Percentiles rank a stretch among this genome's conserved stretches.
Evolutionary conservation across 64 coral and sea anemone species (phyloP).

Genomic region (Exaiptasia diaphana): DNA sequence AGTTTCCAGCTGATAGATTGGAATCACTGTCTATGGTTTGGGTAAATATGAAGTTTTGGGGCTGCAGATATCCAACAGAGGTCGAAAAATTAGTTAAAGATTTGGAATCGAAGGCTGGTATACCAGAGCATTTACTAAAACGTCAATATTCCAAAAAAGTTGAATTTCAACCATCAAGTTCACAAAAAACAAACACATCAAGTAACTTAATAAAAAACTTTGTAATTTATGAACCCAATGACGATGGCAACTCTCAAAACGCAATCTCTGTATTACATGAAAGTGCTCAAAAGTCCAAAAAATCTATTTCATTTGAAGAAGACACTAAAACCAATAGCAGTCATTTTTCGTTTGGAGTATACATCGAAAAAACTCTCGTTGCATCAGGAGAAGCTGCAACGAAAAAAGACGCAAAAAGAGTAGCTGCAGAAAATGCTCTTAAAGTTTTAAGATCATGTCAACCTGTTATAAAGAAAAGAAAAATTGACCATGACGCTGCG

Average conservation of each 20-base stretch:
- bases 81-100: slow-evolving; percentile 63
- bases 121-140: slow-evolving; percentile 4
- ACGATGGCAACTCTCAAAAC: not conserved
- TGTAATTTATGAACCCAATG: slow-evolving; percentile 63
- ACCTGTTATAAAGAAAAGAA: slow-evolving; percentile 33
- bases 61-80: slow-evolving; percentile 79
- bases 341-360: slow-evolving; percentile 49
- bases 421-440: slow-evolving; percentile 69
- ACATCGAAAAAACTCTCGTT: slow-evolving; percentile 58
- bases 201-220: slow-evolving; percentile 83
- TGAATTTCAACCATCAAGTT: not conserved
- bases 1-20: slow-evolving; percentile 31
- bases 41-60: slow-evolving; percentile 96
- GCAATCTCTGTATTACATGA: slow-evolving; percentile 63
- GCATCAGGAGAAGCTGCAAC: slow-evolving; percentile 45
- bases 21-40: slow-evolving; percentile 92
- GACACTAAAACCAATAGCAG: not conserved
- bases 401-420: slow-evolving; percentile 73
- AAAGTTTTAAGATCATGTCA: slow-evolving; percentile 68
- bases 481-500: slow-evolving; percentile 27
- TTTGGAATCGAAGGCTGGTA: slow-evolving; percentile 55
- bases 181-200: slow-evolving; percentile 41
- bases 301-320: slow-evolving; percentile 74
- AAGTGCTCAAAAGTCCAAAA: slow-evolving; percentile 80
- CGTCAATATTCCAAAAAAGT: not conserved